A percentile compares a stretch with the other conserved stretches of the same genome.
phyloP scores from a whole-genome alignment of 2,113 vertebrate species.

The Grammomys surdaster region DNA sequence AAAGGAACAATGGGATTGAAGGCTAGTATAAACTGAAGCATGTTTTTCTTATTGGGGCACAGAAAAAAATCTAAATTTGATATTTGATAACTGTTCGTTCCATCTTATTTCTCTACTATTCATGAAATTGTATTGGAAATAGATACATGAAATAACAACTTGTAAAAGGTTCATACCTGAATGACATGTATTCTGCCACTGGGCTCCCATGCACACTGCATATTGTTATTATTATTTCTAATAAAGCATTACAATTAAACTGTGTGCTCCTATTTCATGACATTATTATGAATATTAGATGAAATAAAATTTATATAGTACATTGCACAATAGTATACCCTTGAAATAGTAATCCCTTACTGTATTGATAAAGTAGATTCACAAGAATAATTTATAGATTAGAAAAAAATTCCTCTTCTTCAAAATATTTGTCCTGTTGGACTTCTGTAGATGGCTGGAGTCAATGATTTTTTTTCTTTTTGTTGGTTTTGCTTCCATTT shows the following conservation, averaged over 20 bases:
- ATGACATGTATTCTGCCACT: background rate
- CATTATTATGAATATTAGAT: background rate
- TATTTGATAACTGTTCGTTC: background rate
- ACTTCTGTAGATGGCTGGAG: background rate
- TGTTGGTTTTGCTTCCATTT: background rate
- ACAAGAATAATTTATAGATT: background rate
- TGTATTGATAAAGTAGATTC: background rate
- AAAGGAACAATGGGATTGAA: background rate
- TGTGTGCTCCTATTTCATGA: background rate
- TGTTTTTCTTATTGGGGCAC: background rate
- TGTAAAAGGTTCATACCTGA: constrained; percentile 3
- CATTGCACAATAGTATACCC: background rate
- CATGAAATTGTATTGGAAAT: background rate
- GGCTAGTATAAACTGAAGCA: background rate
- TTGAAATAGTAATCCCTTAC: background rate
- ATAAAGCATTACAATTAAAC: background rate
- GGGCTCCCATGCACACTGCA: background rate
- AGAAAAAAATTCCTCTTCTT: background rate
- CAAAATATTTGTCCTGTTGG: background rate
- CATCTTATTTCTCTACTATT: background rate
- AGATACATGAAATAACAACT: background rate
- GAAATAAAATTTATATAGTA: background rate
- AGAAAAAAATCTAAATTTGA: constrained; percentile 22
- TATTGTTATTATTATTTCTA: background rate
- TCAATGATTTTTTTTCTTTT: background rate